Conservation (phyloP, 2,888 invertebrate species). For the Adelphocoris suturalis region DNA sequence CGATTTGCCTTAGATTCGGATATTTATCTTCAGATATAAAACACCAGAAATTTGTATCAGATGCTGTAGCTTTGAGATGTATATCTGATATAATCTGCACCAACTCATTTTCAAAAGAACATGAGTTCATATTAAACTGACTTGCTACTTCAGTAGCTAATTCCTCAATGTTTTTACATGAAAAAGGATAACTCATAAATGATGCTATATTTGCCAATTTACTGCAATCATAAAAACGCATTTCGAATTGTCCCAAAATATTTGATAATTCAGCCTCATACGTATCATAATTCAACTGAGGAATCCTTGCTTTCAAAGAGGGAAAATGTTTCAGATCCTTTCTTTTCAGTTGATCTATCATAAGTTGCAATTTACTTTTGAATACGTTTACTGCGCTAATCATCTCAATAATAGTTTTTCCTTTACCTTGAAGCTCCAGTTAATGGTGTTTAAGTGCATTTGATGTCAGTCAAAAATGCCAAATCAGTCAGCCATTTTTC, state of each 20-base stretch:
- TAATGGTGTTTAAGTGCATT: constrained; percentile 34
- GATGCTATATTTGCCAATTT: no score
- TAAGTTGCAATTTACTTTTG: constrained; percentile 46
- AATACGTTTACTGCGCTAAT: constrained; percentile 32
- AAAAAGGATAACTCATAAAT: no score
- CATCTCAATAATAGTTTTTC: constrained; percentile 47
- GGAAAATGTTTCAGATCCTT: constrained; percentile 1
- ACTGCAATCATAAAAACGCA: no score
- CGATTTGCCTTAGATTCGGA: constrained; percentile 41
- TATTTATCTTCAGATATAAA: constrained; percentile 55
- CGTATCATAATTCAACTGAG: constrained; percentile 1
- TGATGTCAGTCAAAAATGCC: constrained; percentile 40
- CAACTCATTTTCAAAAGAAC: constrained; percentile 40
- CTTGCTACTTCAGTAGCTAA: constrained; percentile 24
- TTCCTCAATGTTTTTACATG: constrained; percentile 13
- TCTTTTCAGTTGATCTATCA: constrained; percentile 30
- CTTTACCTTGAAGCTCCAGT: constrained; percentile 47
- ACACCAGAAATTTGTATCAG: constrained; percentile 47
- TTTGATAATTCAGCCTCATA: constrained; percentile 1
- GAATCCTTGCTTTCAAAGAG: background rate
- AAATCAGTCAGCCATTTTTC: constrained; percentile 1
- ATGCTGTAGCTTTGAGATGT: no score
- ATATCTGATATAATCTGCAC: no score
- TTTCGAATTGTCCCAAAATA: background rate
- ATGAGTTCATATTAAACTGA: constrained; percentile 7